Evolutionary conservation across 1,140 invertebrate species (phyloP).

Genomic region (Listronotus bonariensis): DNA sequence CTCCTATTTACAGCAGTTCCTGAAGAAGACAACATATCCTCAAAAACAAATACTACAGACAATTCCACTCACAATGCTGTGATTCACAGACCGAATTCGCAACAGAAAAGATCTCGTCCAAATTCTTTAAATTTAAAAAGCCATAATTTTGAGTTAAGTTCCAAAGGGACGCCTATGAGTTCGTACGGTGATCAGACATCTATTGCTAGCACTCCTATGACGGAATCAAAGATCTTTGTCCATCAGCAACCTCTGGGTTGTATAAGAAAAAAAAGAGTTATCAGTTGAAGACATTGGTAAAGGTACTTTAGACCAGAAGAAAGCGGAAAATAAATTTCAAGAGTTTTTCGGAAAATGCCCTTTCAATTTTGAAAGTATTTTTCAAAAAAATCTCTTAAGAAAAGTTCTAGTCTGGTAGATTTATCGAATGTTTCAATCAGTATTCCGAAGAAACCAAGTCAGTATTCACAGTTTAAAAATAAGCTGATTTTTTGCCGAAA

Average conservation of each 20-base stretch:
- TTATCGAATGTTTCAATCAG: slow-evolving; percentile 16
- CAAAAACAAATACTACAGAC: slow-evolving; percentile 47
- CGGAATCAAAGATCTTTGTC: slow-evolving; percentile 67
- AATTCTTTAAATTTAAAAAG: slow-evolving; percentile 58
- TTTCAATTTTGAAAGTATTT: background rate
- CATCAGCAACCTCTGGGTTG: slow-evolving; percentile 4
- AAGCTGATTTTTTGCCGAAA: slow-evolving; percentile 2
- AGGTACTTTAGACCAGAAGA: background rate
- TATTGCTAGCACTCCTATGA: slow-evolving; percentile 74
- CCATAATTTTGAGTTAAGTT: slow-evolving; percentile 19
- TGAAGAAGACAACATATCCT: slow-evolving; percentile 63
- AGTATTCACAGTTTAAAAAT: slow-evolving; percentile 13
- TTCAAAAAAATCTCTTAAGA: background rate
- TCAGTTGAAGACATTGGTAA: background rate
- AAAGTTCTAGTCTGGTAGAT: slow-evolving; percentile 9
- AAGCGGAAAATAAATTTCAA: background rate
- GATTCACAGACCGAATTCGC: no score
- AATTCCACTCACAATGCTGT: background rate
- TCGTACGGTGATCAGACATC: slow-evolving; percentile 68
- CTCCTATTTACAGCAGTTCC: slow-evolving; percentile 77
- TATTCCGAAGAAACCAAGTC: slow-evolving; percentile 3
- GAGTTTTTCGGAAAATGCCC: no score
- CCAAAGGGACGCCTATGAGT: slow-evolving; percentile 32
- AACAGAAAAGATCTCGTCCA: slow-evolving; percentile 46
- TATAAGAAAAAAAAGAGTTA: background rate